These are phyloP conservation scores for Pseudanteris insignis DNA, from an alignment of 2,888 invertebrate genomes.

Conservation along the genomic window DNA sequence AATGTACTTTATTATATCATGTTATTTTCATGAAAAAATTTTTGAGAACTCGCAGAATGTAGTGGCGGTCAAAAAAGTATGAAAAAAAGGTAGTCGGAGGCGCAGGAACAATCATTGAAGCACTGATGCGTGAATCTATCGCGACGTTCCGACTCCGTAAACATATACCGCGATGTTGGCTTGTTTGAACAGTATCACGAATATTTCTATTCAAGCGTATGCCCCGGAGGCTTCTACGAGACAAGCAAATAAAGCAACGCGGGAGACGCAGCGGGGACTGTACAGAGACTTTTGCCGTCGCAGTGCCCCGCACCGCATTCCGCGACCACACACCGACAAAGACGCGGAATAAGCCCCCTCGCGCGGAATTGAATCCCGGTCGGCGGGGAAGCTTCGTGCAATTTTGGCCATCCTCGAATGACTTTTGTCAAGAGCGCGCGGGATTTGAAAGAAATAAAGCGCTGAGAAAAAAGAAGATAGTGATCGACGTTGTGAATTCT, in stretches of 20 bases:
- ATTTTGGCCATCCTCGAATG: conserved; percentile 40
- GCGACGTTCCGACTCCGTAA: conserved; percentile 41
- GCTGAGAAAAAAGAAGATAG: background rate
- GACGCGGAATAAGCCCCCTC: conserved; percentile 38
- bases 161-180: conserved; percentile 41
- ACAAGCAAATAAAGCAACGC: too few relatives aligned
- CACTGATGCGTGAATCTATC: conserved; percentile 26
- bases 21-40: too few relatives aligned
- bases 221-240: conserved; percentile 38
- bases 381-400: conserved; percentile 30
- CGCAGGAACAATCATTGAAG: conserved; percentile 38
- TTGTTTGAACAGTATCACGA: conserved; percentile 46
- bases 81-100: conserved; percentile 22
- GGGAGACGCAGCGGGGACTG: too few relatives aligned
- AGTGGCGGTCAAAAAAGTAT: background rate
- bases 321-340: too few relatives aligned
- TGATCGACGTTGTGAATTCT: conserved; percentile 14
- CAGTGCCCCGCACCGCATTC: conserved; percentile 5
- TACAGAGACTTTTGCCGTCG: background rate
- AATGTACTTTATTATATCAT: background rate
- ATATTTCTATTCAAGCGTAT: conserved; percentile 41
- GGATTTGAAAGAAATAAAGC: conserved; percentile 36
- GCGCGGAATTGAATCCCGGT: conserved; percentile 38
- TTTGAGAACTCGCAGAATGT: too few relatives aligned
- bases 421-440: conserved; percentile 32